Percentiles rank a stretch among this genome's conserved stretches.
These are phyloP conservation scores for Hypotaenidia philippensis DNA, from an alignment of 2,797 vertebrate species.

Conservation along the genomic window DNA sequence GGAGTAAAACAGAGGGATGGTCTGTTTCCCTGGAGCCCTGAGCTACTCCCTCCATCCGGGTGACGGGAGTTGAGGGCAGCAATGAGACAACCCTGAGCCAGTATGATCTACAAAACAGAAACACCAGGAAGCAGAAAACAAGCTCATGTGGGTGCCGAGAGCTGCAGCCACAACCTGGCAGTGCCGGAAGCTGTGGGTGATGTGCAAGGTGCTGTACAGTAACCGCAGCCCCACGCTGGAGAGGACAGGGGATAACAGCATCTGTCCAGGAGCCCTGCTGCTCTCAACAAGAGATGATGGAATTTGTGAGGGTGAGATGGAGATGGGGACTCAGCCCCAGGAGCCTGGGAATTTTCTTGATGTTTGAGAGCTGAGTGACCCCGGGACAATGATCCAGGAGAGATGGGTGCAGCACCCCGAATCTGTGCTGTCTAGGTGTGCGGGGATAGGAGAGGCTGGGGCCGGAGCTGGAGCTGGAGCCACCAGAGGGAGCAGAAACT, in stretches of 20 bases:
- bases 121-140: background rate
- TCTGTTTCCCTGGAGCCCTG: background rate
- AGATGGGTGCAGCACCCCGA: background rate
- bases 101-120: background rate
- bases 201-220: background rate
- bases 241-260: background rate
- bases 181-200: background rate
- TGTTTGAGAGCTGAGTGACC: background rate
- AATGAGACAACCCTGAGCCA: background rate
- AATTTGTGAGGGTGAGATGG: background rate
- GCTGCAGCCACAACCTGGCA: background rate
- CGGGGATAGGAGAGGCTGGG: background rate
- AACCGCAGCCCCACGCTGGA: background rate
- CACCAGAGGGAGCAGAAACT: conserved; percentile 71
- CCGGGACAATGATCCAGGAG: background rate
- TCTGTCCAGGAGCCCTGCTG: background rate
- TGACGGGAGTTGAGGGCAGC: background rate
- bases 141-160: background rate
- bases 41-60: fast-evolving
- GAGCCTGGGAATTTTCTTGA: background rate
- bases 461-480: conserved; percentile 44
- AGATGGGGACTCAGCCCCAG: background rate
- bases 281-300: background rate
- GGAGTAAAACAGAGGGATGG: background rate
- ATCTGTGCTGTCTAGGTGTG: background rate